Percentiles rank a stretch among this genome's conserved stretches.
Evolutionary conservation across 1,140 invertebrate species (phyloP).

Genomic region (Drosophila chauvacae): DNA sequence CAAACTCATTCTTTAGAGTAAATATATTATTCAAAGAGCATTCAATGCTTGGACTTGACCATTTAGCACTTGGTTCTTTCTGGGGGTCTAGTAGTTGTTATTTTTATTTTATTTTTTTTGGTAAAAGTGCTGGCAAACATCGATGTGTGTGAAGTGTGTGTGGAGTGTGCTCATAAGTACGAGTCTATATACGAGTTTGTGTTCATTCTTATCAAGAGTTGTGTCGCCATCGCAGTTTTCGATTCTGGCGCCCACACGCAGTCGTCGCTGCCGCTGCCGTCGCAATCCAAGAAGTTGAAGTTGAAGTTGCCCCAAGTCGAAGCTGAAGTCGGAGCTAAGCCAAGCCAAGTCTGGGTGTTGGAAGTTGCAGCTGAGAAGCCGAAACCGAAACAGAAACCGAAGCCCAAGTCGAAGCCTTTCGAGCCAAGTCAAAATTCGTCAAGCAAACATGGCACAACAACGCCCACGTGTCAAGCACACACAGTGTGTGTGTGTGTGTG

Average conservation of each 20-base stretch:
- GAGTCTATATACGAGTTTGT: constrained; percentile 7
- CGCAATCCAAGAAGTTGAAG: constrained; percentile 27
- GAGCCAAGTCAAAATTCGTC: constrained; percentile 71
- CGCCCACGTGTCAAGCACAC: constrained; percentile 19
- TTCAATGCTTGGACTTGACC: not conserved
- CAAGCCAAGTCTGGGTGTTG: constrained; percentile 32
- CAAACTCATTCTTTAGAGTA: not conserved
- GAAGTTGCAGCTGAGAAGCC: constrained; percentile 40
- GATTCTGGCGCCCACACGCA: constrained; percentile 60
- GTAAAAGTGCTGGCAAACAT: constrained; percentile 71
- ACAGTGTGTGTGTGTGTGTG: constrained; percentile 1
- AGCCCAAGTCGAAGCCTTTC: not conserved
- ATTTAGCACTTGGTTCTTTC: not conserved
- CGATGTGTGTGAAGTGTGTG: constrained; percentile 31
- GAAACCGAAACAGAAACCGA: constrained; percentile 3
- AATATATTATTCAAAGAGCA: constrained; percentile 5
- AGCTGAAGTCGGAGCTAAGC: constrained; percentile 13
- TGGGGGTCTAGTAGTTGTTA: constrained; percentile 3
- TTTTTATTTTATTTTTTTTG: constrained; percentile 34
- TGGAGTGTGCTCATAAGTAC: constrained; percentile 32
- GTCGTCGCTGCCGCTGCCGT: constrained; percentile 19
- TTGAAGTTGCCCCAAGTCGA: constrained; percentile 13
- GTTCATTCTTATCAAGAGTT: constrained; percentile 75
- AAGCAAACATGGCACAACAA: constrained; percentile 53
- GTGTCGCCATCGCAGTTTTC: constrained; percentile 74